Evolutionary conservation across 2,113 vertebrate species (phyloP), one percentile per base, ranked within the genome.

Genomic region (Trichechus manatus): DNA sequence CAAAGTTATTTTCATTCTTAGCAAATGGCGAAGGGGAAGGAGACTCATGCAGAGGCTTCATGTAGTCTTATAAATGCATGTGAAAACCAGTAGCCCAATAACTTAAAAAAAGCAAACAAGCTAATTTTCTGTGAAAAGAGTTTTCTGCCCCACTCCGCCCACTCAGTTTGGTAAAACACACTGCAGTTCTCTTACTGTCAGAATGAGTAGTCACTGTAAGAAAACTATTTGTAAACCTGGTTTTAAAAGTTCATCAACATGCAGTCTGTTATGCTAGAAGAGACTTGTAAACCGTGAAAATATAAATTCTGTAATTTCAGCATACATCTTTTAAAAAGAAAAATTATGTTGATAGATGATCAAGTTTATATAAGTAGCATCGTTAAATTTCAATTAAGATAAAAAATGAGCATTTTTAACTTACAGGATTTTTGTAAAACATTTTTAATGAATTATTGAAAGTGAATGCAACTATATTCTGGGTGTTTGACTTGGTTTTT

Each of bases 381-480:
- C 56, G 39, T 64, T 95, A 79, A 72, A 66, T 93, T 96, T 97
- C 94, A 94, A 53, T 94, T 82, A 27, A 75, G n/a, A 75, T 96
- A 94, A 94, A 94, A 89, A 74, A 61, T 64, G 19, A 85, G 14
- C 31, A n/a, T 79, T 97, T 93, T 97, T 59, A 88, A 87, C n/a
- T 75, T 89, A 33, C 0, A 66, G 9, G 13, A n/a, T 83, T 92
- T 87, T 84, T 70, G 27, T 81, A 7, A 50, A 81, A 94, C 53
- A 80, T 31, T 87, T 91, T 78, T 68, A 93, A 81, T 94, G 66
- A 78, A 87, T 64, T 94, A 87, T 93, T 87, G 39, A 87, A 83
- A 89, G 47, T 79, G 79, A 96, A 75, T 96, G n/a, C 23, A 33
- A 90, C 15, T 90, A 19, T 91, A 47, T 61, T 87, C 0, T 79